Conservation (phyloP, 2,888 invertebrate genomes). For the Acleris laterana region DNA sequence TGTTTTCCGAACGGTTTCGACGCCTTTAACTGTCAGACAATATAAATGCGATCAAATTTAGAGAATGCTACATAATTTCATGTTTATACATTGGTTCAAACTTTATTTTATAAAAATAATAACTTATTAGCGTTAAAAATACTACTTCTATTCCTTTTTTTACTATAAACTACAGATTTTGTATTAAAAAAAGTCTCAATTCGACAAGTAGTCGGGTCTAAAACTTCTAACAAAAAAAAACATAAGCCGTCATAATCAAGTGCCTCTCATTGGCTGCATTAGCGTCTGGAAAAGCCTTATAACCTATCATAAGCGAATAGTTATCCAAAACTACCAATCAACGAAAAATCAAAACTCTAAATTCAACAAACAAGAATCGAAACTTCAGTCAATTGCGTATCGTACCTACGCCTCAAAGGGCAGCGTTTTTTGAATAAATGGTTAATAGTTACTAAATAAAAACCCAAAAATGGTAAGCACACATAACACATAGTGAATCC, state of each 20-base stretch:
- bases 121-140: too few relatives aligned
- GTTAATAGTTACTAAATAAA: slow-evolving; percentile 52
- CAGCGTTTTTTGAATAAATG: slow-evolving; percentile 73
- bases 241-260: slow-evolving; percentile 18
- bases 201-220: slow-evolving; percentile 7
- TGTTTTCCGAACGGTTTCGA: slow-evolving; percentile 4
- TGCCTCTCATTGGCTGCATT: slow-evolving; percentile 10
- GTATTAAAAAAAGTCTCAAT: not conserved
- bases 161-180: too few relatives aligned
- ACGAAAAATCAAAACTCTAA: slow-evolving; percentile 1
- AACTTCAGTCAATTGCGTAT: slow-evolving; percentile 67
- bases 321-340: slow-evolving; percentile 10
- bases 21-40: not conserved
- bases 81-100: too few relatives aligned
- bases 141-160: too few relatives aligned
- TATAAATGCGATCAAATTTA: slow-evolving; percentile 11
- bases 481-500: not conserved
- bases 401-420: slow-evolving; percentile 67
- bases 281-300: not conserved
- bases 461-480: slow-evolving; percentile 35
- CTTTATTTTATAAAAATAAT: too few relatives aligned
- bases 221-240: slow-evolving; percentile 1
- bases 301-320: slow-evolving; percentile 5
- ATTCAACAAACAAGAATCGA: slow-evolving; percentile 36
- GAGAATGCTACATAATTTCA: not conserved